Evolutionary conservation across 2,113 vertebrate genomes (phyloP), one percentile per base, ranked within the genome.

Genomic region (Lethenteron reissneri): DNA sequence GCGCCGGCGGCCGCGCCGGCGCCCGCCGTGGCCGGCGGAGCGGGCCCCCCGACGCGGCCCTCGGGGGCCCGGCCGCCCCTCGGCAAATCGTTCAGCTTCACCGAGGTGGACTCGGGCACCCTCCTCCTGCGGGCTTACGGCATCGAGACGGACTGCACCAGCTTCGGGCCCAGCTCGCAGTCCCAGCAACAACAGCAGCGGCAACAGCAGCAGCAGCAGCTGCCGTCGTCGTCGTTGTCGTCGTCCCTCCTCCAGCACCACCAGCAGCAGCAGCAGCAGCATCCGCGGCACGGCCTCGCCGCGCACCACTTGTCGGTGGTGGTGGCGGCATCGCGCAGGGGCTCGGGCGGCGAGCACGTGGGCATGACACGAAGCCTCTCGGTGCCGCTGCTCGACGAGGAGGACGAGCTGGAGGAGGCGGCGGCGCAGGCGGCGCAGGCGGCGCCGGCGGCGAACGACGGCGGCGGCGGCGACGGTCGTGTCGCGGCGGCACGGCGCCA

Each of bases 31-130:
- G 64, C n/a, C 10, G 64, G 64, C n/a, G 64, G 11, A 17, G 64
- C 64, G 25, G 64, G 64, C n/a, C 41, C 41, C 41, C 41, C 41
- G 41, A 41, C 41, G 41, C n/a, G 25, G 25, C 8, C 64, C 64
- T 17, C 25, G 64, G 64, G 64, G 11, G 11, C 25, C 9, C 64
- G 64, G 64, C 64, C 64, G 25, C 64, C 64, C 64, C 25, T 68
- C 25, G 64, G 64, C 64, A 68, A 68, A 25, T 68, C 64, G n/a
- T 68, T 68, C 64, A 68, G 64, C 25, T 68, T 68, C 25, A 68
- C 64, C n/a, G 64, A 68, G 25, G 25, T 68, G 10, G 64, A 68
- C 25, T 68, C 64, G n/a, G 64, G 64, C n/a, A 25, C 25, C n/a
- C 64, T 68, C 25, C 64, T 68, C 25, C 11, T 68, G n/a, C 64